Base-by-base conservation (phyloP, 2,888 invertebrate genomes). In the Petrolisthes manimaculis region DNA sequence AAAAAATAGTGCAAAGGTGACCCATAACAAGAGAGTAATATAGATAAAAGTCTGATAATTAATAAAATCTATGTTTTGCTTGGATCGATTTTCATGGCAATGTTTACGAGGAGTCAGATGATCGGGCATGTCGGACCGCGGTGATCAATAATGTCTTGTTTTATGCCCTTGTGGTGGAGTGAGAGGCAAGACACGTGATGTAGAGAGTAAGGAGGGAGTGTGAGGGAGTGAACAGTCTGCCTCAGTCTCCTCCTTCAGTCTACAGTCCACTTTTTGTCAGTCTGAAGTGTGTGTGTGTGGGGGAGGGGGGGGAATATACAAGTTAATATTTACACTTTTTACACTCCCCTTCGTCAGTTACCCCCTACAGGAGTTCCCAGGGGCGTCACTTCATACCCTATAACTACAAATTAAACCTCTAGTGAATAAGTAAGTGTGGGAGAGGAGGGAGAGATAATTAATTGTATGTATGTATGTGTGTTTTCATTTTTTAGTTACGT, bases 101-200 rank as follows among this genome's bases (percentile, higher is more conserved):
- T 85, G 84, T 85, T 85, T 85, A 85, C 84, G 78, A 67, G 67
- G 37, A 85, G 84, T 85, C 84, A 85, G 84, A 85, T 85, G 84
- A 85, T 85, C 79, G 51, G 81, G 18, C 67, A 81, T 81, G 81
- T 78, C 84, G 56, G 82, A 5, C 18, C 61, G 14, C 54, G 83
- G 54, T 79, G 69, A 85, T 85, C 84, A 85, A 85, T 85, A 85
- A 85, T 85, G 24, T 77, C n/a, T 18, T 56, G 74, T 84, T 75
- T 56, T 77, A 14, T 74, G 74, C 53, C 12, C 24, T 84, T 37
- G 37, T 53, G 69, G 74, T 14, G 55, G 37, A 37, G 37, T 74
- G 74, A 83, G 74, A n/a, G 55, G 8, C 54, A 21, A 53, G 53
- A 71, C 74, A 83, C 55, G 74, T 83, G 71, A 83, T 80, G 80